Evolutionary conservation across 1,140 invertebrate genomes (phyloP).

Genomic region (Hypsibius dujardini): DNA sequence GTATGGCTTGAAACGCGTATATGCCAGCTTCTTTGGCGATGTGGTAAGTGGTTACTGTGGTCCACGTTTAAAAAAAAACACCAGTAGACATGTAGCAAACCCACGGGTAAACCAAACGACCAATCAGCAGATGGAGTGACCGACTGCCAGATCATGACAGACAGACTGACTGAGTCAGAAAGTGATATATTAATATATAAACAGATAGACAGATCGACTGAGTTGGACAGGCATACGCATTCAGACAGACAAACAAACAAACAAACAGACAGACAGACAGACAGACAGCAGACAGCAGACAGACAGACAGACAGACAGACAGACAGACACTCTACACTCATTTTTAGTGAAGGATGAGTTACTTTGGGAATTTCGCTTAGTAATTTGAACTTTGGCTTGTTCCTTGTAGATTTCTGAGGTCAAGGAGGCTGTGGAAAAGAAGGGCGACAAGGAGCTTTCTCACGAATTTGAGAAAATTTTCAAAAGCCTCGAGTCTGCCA

Average conservation of each 20-base stretch:
- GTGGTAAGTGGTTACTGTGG: constrained; percentile 21
- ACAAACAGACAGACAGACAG: not conserved
- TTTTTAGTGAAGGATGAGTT: not conserved
- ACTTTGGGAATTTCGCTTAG: constrained; percentile 12
- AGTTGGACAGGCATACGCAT: not conserved
- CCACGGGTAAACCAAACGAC: constrained; percentile 14
- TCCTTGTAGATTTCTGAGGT: constrained; percentile 21
- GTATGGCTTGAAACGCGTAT: constrained; percentile 24
- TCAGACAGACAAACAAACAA: not conserved
- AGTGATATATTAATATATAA: not conserved
- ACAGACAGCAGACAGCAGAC: not conserved
- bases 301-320: not conserved
- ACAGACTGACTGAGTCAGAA: not conserved
- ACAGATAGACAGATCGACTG: not conserved
- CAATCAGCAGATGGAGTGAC: not conserved
- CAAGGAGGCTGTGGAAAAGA: constrained; percentile 23
- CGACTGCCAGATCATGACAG: not conserved
- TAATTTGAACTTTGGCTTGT: not conserved
- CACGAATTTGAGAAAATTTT: constrained; percentile 34
- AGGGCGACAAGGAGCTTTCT: constrained; percentile 29
- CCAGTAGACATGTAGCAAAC: not conserved
- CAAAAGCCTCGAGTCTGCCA: constrained; percentile 32
- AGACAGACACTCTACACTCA: not conserved
- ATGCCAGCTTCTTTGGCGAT: constrained; percentile 22
- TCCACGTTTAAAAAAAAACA: no score